Percentiles rank a stretch among this genome's conserved stretches.
Evolutionary conservation across 2,113 vertebrate species (phyloP).

Genomic region (Malurus alboscapulatus): DNA sequence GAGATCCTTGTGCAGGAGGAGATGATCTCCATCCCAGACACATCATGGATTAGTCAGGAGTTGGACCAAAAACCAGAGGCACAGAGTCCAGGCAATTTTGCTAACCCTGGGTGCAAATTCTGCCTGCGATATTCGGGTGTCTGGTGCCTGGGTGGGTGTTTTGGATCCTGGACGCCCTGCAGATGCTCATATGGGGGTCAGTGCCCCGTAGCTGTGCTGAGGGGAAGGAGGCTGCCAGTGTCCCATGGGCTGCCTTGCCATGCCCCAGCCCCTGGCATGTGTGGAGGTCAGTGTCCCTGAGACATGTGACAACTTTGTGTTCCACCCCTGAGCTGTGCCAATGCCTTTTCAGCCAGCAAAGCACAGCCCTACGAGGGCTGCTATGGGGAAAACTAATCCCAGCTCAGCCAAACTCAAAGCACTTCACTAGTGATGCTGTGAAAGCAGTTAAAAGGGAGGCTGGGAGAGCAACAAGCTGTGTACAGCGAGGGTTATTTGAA

Average conservation of each 20-base stretch:
- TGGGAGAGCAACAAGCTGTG: neutral
- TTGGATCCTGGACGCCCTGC: neutral
- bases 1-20: neutral
- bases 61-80: neutral
- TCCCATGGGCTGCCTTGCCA: neutral
- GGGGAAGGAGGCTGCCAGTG: fast-evolving
- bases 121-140: neutral
- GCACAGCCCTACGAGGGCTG: neutral
- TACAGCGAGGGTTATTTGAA: neutral
- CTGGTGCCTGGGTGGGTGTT: neutral
- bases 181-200: fast-evolving
- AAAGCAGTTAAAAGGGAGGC: neutral
- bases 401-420: neutral
- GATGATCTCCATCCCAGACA: neutral
- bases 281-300: neutral
- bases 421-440: neutral
- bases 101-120: neutral
- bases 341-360: neutral
- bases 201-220: neutral
- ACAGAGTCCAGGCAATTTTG: neutral
- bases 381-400: neutral
- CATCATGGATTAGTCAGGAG: fast-evolving
- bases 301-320: neutral
- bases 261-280: fast-evolving
- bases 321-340: neutral